Evolutionary conservation across 1,140 invertebrate species (phyloP).

Genomic region (Danaus plexippus): DNA sequence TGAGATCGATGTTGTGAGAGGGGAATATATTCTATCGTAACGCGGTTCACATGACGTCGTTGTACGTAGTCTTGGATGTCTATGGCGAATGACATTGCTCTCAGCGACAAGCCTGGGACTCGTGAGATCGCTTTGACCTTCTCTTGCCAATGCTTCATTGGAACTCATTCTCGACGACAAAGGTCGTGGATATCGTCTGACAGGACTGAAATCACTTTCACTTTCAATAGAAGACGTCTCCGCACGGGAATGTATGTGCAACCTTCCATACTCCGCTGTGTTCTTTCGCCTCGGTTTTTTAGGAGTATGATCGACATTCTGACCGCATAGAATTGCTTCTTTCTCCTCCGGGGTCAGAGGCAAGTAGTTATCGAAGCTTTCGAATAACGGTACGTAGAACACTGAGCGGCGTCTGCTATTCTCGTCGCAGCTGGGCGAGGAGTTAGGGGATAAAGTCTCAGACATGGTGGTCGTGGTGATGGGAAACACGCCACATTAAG

Average conservation of each 20-base stretch:
- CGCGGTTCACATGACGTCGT: slow-evolving; percentile 61
- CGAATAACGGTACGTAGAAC: slow-evolving; percentile 74
- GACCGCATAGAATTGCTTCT: slow-evolving; percentile 58
- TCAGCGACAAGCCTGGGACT: slow-evolving; percentile 55
- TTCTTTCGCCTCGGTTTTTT: slow-evolving; percentile 52
- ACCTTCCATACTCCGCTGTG: slow-evolving; percentile 34
- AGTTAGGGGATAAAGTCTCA: slow-evolving; percentile 40
- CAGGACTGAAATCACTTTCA: slow-evolving; percentile 58
- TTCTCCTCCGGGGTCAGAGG: slow-evolving; percentile 61
- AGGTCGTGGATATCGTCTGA: slow-evolving; percentile 48
- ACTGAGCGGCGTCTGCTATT: slow-evolving; percentile 71
- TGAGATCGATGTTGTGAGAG: slow-evolving; percentile 52
- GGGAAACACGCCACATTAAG: slow-evolving; percentile 56
- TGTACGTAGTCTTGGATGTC: slow-evolving; percentile 53
- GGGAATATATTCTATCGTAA: slow-evolving; percentile 59
- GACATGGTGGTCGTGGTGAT: slow-evolving; percentile 42
- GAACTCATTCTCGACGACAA: slow-evolving; percentile 58
- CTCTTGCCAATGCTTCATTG: slow-evolving; percentile 53
- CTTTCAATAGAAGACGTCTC: slow-evolving; percentile 59
- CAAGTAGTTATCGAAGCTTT: slow-evolving; percentile 69
- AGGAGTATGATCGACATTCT: slow-evolving; percentile 32
- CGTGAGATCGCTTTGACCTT: slow-evolving; percentile 44
- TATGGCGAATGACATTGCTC: slow-evolving; percentile 35
- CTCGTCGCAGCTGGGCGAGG: slow-evolving; percentile 50
- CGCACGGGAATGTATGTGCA: slow-evolving; percentile 40